Evolutionary conservation across 2,113 vertebrate genomes (phyloP).

Genomic region (Psilopogon haemacephalus): DNA sequence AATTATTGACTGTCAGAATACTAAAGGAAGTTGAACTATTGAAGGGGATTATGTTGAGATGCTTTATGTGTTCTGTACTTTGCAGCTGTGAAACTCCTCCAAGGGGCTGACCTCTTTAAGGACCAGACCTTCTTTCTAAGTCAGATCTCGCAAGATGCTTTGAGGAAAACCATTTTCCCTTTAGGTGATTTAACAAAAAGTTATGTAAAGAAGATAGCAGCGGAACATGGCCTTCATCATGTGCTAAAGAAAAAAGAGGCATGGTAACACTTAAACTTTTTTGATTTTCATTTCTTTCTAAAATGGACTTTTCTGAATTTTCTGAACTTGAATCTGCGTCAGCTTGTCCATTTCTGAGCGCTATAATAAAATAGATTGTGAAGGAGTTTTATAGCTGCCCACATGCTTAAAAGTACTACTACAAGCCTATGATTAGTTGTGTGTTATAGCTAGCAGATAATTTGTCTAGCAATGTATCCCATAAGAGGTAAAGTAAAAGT

Average conservation of each 20-base stretch:
- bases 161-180: slow-evolving; percentile 90
- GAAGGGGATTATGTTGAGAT: background rate
- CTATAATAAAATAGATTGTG: background rate
- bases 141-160: slow-evolving; percentile 91
- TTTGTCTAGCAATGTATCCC: background rate
- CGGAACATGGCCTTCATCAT: slow-evolving; percentile 87
- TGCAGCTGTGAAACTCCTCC: slow-evolving; percentile 85
- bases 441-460: background rate
- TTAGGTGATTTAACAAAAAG: slow-evolving; percentile 92
- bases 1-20: background rate
- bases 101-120: slow-evolving; percentile 88
- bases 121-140: slow-evolving; percentile 99
- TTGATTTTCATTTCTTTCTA: background rate
- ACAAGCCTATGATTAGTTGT: background rate
- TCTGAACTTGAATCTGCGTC: background rate
- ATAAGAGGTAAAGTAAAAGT: background rate
- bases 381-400: background rate
- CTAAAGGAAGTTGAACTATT: background rate
- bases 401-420: background rate
- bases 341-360: background rate
- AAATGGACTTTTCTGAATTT: background rate
- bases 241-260: slow-evolving; percentile 95
- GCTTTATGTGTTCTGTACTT: slow-evolving; percentile 10
- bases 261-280: slow-evolving; percentile 63
- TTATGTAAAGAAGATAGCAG: slow-evolving; percentile 92